Percentiles rank a stretch among this genome's conserved stretches.
These are phyloP conservation scores for Enteromius afrohamiltoni DNA, from an alignment of 2,797 vertebrate genomes.

Conservation along the genomic window DNA sequence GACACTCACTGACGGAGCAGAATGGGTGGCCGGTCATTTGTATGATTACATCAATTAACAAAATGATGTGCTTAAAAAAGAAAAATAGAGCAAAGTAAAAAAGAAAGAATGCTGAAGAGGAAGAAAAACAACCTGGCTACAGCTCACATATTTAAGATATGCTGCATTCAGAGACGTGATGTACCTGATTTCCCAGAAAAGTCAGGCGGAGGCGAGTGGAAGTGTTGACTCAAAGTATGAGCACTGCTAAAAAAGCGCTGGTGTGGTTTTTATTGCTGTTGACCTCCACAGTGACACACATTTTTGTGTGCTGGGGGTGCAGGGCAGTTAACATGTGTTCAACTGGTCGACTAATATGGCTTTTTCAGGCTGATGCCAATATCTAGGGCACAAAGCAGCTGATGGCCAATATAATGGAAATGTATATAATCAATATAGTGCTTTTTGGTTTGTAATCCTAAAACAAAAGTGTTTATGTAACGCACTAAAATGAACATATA, in stretches of 20 bases:
- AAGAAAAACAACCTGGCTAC: not conserved
- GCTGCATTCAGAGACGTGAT: conserved; percentile 7
- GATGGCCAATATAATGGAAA: not conserved
- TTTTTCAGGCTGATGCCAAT: not conserved
- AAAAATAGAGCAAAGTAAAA: not conserved
- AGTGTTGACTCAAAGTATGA: conserved; percentile 25
- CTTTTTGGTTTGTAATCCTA: conserved; percentile 2
- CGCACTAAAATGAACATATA: not conserved
- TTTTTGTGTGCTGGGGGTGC: conserved; percentile 53
- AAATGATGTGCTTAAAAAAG: not conserved
- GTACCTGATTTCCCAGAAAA: conserved; percentile 25
- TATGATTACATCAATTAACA: conserved; percentile 9
- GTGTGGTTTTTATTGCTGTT: conserved; percentile 29
- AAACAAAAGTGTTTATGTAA: not conserved
- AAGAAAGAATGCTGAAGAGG: conserved; percentile 21
- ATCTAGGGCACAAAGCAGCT: conserved; percentile 23
- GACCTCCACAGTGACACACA: conserved; percentile 28
- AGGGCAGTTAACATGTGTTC: conserved; percentile 69
- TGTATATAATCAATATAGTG: conserved; percentile 12
- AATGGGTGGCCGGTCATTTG: not conserved
- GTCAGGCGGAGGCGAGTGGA: not conserved
- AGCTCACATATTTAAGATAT: not conserved
- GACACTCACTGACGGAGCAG: not conserved
- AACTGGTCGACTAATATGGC: not conserved
- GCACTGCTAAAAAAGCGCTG: conserved; percentile 24